Conservation (phyloP, 2,797 vertebrate species). For the Orestias chungarensis region DNA sequence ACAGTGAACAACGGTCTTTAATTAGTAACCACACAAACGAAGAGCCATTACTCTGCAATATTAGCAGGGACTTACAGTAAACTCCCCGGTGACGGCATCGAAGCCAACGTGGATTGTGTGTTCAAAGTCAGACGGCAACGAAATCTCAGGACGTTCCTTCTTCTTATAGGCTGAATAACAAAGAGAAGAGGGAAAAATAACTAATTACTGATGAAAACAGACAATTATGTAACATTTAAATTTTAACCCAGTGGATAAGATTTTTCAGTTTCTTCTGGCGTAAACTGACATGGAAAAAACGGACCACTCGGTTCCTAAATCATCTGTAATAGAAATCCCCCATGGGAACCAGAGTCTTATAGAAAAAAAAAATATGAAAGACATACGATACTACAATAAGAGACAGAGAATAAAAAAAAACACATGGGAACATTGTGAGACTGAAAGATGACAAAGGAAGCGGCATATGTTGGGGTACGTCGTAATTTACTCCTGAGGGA, state of each 20-base stretch:
- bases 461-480: constrained; percentile 9
- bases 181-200: constrained; percentile 5
- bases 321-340: neutral
- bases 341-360: neutral
- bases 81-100: constrained; percentile 94
- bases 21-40: constrained; percentile 17
- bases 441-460: neutral
- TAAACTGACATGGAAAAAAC: neutral
- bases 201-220: neutral
- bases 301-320: neutral
- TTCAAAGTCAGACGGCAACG: constrained; percentile 93
- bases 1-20: constrained; percentile 19
- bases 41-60: neutral
- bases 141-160: constrained; percentile 94
- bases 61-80: constrained; percentile 86
- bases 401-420: neutral
- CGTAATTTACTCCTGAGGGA: constrained; percentile 15
- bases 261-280: neutral
- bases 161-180: constrained; percentile 83
- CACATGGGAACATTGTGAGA: too few species aligned
- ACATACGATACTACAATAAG: neutral
- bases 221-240: neutral
- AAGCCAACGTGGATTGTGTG: constrained; percentile 97
- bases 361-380: neutral
- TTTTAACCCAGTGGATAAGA: neutral